phyloP scores from a whole-genome alignment of 1,140 invertebrate genomes.

The Calephelis nemesis region DNA sequence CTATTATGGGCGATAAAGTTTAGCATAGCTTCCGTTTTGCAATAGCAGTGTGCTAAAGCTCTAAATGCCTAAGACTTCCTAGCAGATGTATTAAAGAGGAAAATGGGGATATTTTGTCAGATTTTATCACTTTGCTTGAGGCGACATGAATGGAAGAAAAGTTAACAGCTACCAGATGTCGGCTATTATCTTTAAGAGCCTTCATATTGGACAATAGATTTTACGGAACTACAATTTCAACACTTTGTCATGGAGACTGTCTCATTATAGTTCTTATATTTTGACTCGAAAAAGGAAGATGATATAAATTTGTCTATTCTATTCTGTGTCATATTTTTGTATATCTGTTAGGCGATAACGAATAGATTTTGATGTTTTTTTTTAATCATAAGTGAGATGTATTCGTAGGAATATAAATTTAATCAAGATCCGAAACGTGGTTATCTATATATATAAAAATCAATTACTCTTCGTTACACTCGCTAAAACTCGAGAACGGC shows the following conservation, averaged over 20 bases:
- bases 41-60: not conserved
- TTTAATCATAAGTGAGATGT: too few species aligned
- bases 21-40: not conserved
- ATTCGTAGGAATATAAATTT: too few species aligned
- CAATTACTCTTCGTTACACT: too few species aligned
- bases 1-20: not conserved
- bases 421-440: too few species aligned
- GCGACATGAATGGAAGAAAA: constrained; percentile 58
- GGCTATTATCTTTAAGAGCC: constrained; percentile 25
- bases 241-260: not conserved
- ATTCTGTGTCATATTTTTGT: too few species aligned
- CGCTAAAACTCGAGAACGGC: too few species aligned
- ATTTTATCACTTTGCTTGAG: constrained; percentile 60
- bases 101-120: constrained; percentile 66
- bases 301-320: too few species aligned
- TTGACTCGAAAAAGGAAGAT: too few species aligned
- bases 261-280: not conserved
- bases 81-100: constrained; percentile 71
- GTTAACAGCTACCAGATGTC: constrained; percentile 46
- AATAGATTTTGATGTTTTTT: too few species aligned
- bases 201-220: constrained; percentile 18
- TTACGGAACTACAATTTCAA: constrained; percentile 7
- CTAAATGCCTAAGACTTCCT: constrained; percentile 47
- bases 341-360: too few species aligned
- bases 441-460: too few species aligned